These are phyloP conservation scores for Ascaphus truei DNA, from an alignment of 2,113 vertebrate genomes.

Conservation along the genomic window DNA sequence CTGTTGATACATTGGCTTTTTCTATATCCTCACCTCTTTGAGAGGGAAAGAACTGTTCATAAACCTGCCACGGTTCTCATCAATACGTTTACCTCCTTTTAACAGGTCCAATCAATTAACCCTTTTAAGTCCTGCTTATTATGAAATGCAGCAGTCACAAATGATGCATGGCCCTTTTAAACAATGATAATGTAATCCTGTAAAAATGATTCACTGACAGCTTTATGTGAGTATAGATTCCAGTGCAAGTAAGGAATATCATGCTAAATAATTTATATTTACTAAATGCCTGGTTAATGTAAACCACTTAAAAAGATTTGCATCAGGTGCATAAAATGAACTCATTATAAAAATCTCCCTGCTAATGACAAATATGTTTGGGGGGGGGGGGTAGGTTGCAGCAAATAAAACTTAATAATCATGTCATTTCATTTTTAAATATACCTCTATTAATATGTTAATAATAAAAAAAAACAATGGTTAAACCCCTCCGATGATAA, in stretches of 20 bases:
- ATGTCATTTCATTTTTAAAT: no score
- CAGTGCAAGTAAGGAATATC: conserved; percentile 13
- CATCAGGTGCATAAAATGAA: background rate
- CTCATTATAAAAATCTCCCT: background rate
- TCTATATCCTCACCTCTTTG: conserved; percentile 1
- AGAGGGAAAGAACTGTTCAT: background rate
- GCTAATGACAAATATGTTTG: no score
- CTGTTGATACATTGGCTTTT: no score
- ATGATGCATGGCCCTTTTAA: conserved; percentile 61
- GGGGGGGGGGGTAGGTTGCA: no score
- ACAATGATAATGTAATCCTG: conserved; percentile 54
- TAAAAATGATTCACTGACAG: conserved; percentile 63
- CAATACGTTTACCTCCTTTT: conserved; percentile 66
- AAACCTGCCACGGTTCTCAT: conserved; percentile 35
- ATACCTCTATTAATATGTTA: no score
- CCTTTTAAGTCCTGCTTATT: conserved; percentile 62
- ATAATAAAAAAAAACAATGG: no score
- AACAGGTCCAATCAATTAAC: conserved; percentile 79
- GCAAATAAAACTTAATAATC: no score
- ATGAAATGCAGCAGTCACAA: conserved; percentile 64
- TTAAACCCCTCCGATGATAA: no score
- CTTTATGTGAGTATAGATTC: conserved; percentile 42
- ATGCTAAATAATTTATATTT: conserved; percentile 1
- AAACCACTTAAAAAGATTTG: background rate
- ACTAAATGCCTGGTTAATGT: background rate